Base-by-base conservation (phyloP, 2,797 vertebrate species). In the Trematomus bernacchii region DNA sequence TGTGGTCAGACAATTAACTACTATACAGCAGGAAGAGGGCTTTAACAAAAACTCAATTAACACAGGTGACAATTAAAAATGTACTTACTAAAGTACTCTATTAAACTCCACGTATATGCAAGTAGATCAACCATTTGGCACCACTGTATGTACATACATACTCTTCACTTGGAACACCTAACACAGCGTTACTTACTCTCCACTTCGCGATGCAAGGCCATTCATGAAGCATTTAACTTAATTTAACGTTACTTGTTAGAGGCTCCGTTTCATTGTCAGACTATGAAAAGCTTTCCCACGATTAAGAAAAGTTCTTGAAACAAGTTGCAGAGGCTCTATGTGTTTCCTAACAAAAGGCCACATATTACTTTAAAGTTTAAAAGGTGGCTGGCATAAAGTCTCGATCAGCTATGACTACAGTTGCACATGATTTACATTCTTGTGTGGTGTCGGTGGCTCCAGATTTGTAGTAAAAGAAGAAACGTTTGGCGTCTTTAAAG, bases 401-500 rank as follows among this genome's bases (percentile, higher is more conserved):
- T 5, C 0, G 3, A 0, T 16, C 7, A 50, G 8, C 2, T 6
- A 6, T n/a, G 12, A 21, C 3, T 42, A 3, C 12, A 14, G 2
- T 6, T 51, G 14, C 18, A 44, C n/a, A 1, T 44, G 0, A 21
- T 54, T 14, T 13, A n/a, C 10, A 2, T 46, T 42, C 2, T 30
- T 33, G 30, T 57, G 54, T 58, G 51, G 13, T n/a, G 55, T 3
- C 27, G 12, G 8, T 62, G n/a, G 14, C 52, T 55, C 6, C 40
- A 75, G 3, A 54, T 66, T 52, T 71, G 19, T 27, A 37, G 10
- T 52, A 30, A 27, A 74, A 30, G 1, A 43, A 23, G 1, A 42
- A 77, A 37, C 53, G 57, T 59, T 77, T 62, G 15, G 30, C 54
- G 54, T 54, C 14, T 59, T n/a, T 19, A 48, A 42, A 73, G 40